These are phyloP conservation scores for Bryconaethiops microstoma DNA, from an alignment of 2,797 vertebrate species.

Conservation along the genomic window DNA sequence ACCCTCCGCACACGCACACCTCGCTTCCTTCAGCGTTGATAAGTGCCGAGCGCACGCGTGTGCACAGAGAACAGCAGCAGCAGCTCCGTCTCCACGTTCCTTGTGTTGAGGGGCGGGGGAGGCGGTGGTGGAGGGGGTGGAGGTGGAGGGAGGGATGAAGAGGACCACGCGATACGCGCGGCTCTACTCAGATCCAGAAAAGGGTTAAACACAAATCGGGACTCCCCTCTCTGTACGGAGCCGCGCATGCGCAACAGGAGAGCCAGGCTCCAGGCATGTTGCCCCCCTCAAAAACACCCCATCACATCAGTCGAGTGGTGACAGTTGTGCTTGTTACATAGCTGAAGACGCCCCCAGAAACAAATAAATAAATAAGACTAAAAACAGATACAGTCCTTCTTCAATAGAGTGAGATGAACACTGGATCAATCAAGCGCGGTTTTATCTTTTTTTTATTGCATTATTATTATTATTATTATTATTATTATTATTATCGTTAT, in stretches of 20 bases:
- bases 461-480: background rate
- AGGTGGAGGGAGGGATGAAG: background rate
- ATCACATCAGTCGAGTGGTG: conserved; percentile 13
- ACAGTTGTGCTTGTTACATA: conserved; percentile 26
- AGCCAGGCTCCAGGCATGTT: conserved; percentile 32
- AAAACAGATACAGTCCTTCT: background rate
- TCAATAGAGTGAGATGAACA: background rate
- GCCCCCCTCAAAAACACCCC: background rate
- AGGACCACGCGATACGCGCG: conserved; percentile 6
- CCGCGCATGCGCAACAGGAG: conserved; percentile 52
- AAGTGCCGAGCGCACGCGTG: conserved; percentile 62
- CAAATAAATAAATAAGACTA: background rate
- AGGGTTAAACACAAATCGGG: conserved; percentile 50
- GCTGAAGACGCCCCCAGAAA: background rate
- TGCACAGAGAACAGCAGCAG: conserved; percentile 18
- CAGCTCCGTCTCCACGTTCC: conserved; percentile 51
- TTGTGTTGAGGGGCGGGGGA: conserved; percentile 18
- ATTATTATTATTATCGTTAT: too few species aligned
- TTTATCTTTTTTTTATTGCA: conserved; percentile 16
- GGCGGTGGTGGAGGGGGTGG: too few species aligned
- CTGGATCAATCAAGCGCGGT: conserved; percentile 1
- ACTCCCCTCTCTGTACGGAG: conserved; percentile 49
- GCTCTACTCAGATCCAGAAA: background rate
- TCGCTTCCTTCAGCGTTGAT: conserved; percentile 71
- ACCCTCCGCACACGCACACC: conserved; percentile 66